phyloP scores from a whole-genome alignment of 2,888 invertebrate genomes.

The Hoplodrina ambigua region DNA sequence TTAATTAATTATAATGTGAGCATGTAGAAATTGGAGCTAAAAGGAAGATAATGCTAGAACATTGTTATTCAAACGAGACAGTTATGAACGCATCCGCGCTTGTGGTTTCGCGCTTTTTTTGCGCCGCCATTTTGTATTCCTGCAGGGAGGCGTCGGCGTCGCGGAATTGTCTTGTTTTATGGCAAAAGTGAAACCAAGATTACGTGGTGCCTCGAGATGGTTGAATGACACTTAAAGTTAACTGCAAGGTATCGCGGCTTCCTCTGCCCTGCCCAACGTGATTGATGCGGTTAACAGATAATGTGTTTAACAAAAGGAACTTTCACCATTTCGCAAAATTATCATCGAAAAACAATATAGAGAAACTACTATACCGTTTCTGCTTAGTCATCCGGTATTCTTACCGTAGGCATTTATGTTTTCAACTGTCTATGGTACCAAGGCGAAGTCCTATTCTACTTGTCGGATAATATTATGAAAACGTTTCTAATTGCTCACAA shows the following conservation, averaged over 20 bases:
- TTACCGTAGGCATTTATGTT: constrained; percentile 20
- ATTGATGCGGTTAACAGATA: constrained; percentile 65
- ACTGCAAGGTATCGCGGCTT: constrained; percentile 66
- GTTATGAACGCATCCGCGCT: constrained; percentile 74
- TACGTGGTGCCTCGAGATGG: constrained; percentile 66
- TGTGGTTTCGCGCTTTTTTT: constrained; percentile 78
- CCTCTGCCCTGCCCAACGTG: constrained; percentile 65
- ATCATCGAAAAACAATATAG: constrained; percentile 42
- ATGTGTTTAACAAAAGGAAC: constrained; percentile 58
- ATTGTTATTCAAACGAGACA: constrained; percentile 81
- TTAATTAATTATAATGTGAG: constrained; percentile 55
- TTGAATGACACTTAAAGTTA: constrained; percentile 73
- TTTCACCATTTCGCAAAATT: constrained; percentile 63
- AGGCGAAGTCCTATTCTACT: constrained; percentile 25
- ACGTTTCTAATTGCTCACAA: constrained; percentile 56
- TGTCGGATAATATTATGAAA: constrained; percentile 51
- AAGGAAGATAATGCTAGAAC: constrained; percentile 73
- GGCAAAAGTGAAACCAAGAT: constrained; percentile 85
- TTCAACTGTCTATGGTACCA: constrained; percentile 5
- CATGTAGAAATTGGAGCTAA: constrained; percentile 61
- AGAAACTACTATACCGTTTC: constrained; percentile 35
- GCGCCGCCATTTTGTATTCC: constrained; percentile 80
- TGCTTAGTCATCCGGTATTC: constrained; percentile 31
- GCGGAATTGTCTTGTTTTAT: constrained; percentile 78
- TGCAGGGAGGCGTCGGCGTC: constrained; percentile 64